phyloP scores from a whole-genome alignment of 2,888 invertebrate genomes.

The Phalera bucephala region DNA sequence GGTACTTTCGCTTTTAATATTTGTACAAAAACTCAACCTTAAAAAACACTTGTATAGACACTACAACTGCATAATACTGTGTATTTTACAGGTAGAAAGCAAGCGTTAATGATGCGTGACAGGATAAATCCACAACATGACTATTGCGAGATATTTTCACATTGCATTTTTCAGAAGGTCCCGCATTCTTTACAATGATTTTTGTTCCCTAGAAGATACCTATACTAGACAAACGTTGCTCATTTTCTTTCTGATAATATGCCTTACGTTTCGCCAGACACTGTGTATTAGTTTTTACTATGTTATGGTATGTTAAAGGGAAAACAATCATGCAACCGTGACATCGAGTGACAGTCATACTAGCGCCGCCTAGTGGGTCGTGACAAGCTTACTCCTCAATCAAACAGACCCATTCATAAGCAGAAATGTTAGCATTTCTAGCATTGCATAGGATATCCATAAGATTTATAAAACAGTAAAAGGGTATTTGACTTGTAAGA shows the following conservation, averaged over 20 bases:
- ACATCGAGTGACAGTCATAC: constrained; percentile 12
- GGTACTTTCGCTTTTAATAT: too few relatives aligned
- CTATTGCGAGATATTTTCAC: too few relatives aligned
- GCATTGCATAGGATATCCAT: constrained; percentile 8
- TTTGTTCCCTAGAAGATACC: too few relatives aligned
- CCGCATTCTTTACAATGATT: too few relatives aligned
- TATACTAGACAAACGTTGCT: too few relatives aligned
- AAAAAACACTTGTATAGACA: neutral
- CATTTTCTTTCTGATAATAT: too few relatives aligned
- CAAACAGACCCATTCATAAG: constrained; percentile 9
- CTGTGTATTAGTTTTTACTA: neutral
- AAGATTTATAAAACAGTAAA: constrained; percentile 4
- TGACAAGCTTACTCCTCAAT: constrained; percentile 17
- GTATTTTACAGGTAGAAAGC: neutral
- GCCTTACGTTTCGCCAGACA: neutral
- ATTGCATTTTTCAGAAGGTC: too few relatives aligned
- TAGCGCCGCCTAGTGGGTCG: constrained; percentile 6
- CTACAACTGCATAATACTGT: neutral
- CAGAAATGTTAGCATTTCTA: constrained; percentile 34
- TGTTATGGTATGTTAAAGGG: neutral
- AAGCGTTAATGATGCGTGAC: neutral
- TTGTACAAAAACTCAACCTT: too few relatives aligned
- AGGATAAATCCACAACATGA: too few relatives aligned
- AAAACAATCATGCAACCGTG: constrained; percentile 3
- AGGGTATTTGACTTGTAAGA: too few relatives aligned